These are phyloP conservation scores for Pachyrhynchus sulphureomaculatus DNA, from an alignment of 1,140 invertebrate species.

Conservation along the genomic window DNA sequence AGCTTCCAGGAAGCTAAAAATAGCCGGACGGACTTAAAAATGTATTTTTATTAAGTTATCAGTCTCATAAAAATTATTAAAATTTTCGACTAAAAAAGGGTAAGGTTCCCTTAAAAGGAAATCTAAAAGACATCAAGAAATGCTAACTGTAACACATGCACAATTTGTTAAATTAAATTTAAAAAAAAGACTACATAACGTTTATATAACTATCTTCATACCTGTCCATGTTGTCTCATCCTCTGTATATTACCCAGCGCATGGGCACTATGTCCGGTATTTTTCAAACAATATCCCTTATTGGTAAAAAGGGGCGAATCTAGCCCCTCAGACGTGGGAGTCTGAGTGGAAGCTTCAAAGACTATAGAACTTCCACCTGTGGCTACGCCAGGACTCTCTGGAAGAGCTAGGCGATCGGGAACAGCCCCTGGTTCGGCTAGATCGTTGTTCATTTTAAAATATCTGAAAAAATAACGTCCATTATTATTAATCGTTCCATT, in stretches of 20 bases:
- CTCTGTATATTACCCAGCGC: constrained; percentile 48
- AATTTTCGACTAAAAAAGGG: no score
- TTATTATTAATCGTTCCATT: no score
- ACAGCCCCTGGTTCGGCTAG: constrained; percentile 2
- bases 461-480: no score
- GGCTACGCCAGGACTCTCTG: constrained; percentile 11
- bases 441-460: constrained; percentile 24
- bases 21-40: no score
- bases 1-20: no score
- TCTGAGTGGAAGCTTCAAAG: constrained; percentile 49
- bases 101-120: no score
- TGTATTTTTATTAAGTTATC: no score
- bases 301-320: constrained; percentile 45
- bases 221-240: constrained; percentile 49
- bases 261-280: constrained; percentile 40
- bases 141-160: no score
- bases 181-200: background rate
- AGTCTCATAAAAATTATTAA: no score
- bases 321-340: constrained; percentile 46
- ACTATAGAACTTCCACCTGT: constrained; percentile 31
- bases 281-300: constrained; percentile 45
- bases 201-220: constrained; percentile 14
- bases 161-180: background rate
- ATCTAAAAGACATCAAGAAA: no score
- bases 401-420: constrained; percentile 9